Conservation (phyloP, 2,797 vertebrate species). For the Kryptolebias ocellatus region DNA sequence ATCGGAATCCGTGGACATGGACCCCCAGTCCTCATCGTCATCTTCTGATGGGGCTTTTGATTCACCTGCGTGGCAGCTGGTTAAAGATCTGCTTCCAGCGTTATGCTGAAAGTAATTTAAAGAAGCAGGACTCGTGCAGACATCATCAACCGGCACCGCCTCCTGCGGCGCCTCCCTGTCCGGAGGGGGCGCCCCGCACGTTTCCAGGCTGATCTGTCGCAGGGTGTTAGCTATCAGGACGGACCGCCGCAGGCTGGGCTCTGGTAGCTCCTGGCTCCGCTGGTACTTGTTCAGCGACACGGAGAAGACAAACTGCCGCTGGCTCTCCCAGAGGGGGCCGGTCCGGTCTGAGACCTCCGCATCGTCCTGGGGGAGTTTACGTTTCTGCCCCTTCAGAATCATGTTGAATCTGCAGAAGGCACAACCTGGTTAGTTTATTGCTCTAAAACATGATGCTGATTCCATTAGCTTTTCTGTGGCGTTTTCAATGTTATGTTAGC, state of each 20-base stretch:
- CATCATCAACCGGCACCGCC: neutral
- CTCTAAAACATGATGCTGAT: too few relatives aligned
- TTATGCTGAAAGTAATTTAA: conserved; percentile 7
- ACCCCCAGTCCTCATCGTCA: conserved; percentile 72
- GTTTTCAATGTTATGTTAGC: too few relatives aligned
- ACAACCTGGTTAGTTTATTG: neutral
- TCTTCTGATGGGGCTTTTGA: conserved; percentile 35
- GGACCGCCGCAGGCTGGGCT: conserved; percentile 82
- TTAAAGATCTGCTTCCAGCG: conserved; percentile 10
- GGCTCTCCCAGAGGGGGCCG: conserved; percentile 71
- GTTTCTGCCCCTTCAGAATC: conserved; percentile 84
- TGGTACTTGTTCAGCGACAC: conserved; percentile 87
- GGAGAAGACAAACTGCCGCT: conserved; percentile 84
- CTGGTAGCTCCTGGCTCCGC: conserved; percentile 76
- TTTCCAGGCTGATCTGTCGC: conserved; percentile 77
- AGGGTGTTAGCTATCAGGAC: conserved; percentile 89
- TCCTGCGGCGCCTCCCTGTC: conserved; percentile 5
- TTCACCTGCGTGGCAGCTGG: conserved; percentile 2
- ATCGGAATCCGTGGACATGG: conserved; percentile 80
- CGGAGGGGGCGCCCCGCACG: conserved; percentile 12
- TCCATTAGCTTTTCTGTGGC: too few relatives aligned
- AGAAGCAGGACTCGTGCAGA: conserved; percentile 3
- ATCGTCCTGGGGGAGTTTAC: conserved; percentile 74
- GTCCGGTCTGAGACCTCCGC: conserved; percentile 46
- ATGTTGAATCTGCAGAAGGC: conserved; percentile 65